Evolutionary conservation across 2,113 vertebrate genomes (phyloP), one percentile per base, ranked within the genome.

Genomic region (Pangasianodon gigas): DNA sequence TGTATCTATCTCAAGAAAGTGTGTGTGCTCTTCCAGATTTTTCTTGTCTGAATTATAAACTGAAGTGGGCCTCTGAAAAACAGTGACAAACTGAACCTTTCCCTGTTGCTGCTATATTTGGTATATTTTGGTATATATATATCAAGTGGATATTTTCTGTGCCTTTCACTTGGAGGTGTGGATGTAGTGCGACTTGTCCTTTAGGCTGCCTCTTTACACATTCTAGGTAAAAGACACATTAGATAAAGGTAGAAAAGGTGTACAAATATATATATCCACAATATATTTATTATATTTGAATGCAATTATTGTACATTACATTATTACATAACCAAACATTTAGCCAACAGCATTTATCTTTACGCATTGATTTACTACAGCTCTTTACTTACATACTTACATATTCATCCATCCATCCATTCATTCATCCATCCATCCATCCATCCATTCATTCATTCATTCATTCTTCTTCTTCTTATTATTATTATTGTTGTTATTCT

Each of bases 291-390:
- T 56, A 13, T 60, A 24, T 24, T 60, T 24, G 21, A 60, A 60
- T 24, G 6, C 21, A 60, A 32, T n/a, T n/a, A 80, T 65, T 48
- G 13, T 37, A 19, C 16, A 29, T 51, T 75, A 54, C 16, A 54
- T 54, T 29, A 41, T 80, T 88, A 69, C 67, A 81, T 24, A 65
- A 88, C 92, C 89, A 88, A 14, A 69, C 67, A n/a, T 67, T 67
- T 67, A 58, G 18, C 56, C 21, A 32, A 44, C 6, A 41, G 37
- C 14, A 0, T 44, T 74, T 44, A n/a, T 67, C 58, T 60, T 67
- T 69, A 7, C 60, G 13, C 4, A 32, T 13, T 14, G 3, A 3
- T 69, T 69, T 69, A 37, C n/a, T 16, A 1, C 2, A 32, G 4
- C 29, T 37, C 5, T 54, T 54, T 54, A 16, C 14, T 54, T 54